These are phyloP conservation scores for Atopsyche davidsoni DNA, from an alignment of 1,140 invertebrate species.

Conservation along the genomic window DNA sequence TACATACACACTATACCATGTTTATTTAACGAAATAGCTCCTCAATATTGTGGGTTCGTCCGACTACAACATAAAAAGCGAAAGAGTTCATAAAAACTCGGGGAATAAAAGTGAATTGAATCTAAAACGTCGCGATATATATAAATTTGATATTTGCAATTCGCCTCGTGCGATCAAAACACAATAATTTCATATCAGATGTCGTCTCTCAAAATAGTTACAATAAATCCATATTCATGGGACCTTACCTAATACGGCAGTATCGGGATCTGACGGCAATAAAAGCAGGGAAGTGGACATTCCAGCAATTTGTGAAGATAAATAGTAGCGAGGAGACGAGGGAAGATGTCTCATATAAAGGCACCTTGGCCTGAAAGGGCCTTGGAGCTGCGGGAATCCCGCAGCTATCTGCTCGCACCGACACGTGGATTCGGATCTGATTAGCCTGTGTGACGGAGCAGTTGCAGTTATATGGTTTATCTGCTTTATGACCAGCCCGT, in stretches of 20 bases:
- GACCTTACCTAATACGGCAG: slow-evolving; percentile 8
- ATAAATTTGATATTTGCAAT: background rate
- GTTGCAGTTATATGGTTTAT: no score
- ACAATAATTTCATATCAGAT: background rate
- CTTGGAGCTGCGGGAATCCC: no score
- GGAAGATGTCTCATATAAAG: slow-evolving; percentile 8
- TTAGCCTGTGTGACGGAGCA: no score
- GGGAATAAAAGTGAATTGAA: background rate
- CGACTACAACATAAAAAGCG: no score
- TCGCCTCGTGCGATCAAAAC: background rate
- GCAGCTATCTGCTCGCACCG: no score
- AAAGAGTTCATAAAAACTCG: no score
- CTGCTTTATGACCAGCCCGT: no score
- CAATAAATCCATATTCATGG: slow-evolving; percentile 25
- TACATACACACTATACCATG: no score
- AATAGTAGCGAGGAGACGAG: slow-evolving; percentile 5
- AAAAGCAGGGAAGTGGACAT: slow-evolving; percentile 23
- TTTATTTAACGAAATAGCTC: no score
- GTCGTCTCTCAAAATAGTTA: slow-evolving; percentile 1
- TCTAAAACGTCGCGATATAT: background rate
- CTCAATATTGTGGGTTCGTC: no score
- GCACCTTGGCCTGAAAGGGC: no score
- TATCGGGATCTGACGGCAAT: slow-evolving; percentile 21
- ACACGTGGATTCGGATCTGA: no score
- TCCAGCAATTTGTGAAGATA: slow-evolving; percentile 26